Evolutionary conservation across 2,113 vertebrate genomes (phyloP).

Genomic region (Zosterops lateralis): DNA sequence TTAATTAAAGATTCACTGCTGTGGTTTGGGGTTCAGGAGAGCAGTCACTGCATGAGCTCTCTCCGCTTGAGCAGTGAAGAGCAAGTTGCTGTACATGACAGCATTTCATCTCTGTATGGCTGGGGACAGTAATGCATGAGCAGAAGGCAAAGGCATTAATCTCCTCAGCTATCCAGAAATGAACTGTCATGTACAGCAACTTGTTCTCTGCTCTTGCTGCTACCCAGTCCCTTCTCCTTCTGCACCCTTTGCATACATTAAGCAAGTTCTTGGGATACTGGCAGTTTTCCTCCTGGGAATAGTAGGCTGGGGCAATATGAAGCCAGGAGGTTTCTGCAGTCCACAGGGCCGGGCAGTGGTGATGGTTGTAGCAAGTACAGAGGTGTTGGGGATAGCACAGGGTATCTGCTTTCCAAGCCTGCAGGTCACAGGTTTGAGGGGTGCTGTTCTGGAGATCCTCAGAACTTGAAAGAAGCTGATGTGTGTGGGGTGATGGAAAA

Average conservation of each 20-base stretch:
- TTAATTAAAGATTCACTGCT: conserved; percentile 4
- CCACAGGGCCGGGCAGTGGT: no score
- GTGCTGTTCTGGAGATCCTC: not conserved
- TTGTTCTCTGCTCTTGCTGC: conserved; percentile 19
- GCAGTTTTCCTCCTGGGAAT: not conserved
- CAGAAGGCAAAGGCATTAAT: conserved; percentile 54
- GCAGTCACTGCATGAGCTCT: not conserved
- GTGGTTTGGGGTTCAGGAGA: not conserved
- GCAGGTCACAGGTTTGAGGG: not conserved
- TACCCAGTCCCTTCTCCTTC: not conserved
- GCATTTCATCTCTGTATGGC: conserved; percentile 49
- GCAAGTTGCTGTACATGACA: conserved; percentile 40
- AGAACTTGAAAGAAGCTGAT: not conserved
- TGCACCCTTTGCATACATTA: not conserved
- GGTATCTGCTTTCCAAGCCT: not conserved
- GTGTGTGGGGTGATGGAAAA: accelerated
- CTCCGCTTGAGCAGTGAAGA: conserved; percentile 28
- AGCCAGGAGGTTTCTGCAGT: not conserved
- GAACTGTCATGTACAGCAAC: conserved; percentile 50
- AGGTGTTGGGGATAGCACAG: accelerated
- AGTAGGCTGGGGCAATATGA: not conserved
- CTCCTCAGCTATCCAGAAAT: conserved; percentile 56
- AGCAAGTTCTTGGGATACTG: not conserved
- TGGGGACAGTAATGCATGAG: conserved; percentile 39
- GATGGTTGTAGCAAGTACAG: not conserved